Evolutionary conservation across 2,888 invertebrate species (phyloP), one percentile per base, ranked within the genome.

Genomic region (Actias luna): DNA sequence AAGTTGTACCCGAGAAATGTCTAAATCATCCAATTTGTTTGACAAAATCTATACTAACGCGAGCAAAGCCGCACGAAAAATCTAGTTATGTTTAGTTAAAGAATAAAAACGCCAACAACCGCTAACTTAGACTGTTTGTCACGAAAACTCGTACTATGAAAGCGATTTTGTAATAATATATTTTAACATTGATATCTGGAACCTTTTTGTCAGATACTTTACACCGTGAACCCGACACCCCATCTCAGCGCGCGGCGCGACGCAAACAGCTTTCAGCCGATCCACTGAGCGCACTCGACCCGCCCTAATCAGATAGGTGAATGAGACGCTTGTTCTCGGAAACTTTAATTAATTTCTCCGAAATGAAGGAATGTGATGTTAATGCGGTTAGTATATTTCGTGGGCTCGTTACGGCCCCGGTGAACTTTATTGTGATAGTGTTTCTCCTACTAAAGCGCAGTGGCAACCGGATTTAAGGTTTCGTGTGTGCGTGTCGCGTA

Each of bases 261-360:
- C 33, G 33, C 25, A 29, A 46, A 63, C 27, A 22, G 46, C 27
- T 31, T 33, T 27, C 57, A 35, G 35, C 18, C 42, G 42, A 42
- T 42, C 18, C 42, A 18, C 18, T 16, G 42, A 57, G 61, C 39
- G 42, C 61, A 61, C 61, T 52, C 69, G 71, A 66, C 68, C 69
- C 73, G 68, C 77, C 75, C 79, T 79, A 75, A 84, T 83, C 81
- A 81, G 83, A 87, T 86, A 84, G 84, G 76, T 82, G 80, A 83
- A 83, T 82, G 81, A 82, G 78, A 76, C 80, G 74, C 75, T 74
- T 74, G 66, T 89, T 90, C 89, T 84, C 70, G 72, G 87, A 87
- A 90, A 84, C 71, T 80, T 82, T 82, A 84, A 84, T 87, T 86
- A 85, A 84, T 86, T 89, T 90, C 90, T 82, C 79, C 82, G 88